These are phyloP conservation scores for Pitta sordida DNA, from an alignment of 2,113 vertebrate species.

Conservation along the genomic window DNA sequence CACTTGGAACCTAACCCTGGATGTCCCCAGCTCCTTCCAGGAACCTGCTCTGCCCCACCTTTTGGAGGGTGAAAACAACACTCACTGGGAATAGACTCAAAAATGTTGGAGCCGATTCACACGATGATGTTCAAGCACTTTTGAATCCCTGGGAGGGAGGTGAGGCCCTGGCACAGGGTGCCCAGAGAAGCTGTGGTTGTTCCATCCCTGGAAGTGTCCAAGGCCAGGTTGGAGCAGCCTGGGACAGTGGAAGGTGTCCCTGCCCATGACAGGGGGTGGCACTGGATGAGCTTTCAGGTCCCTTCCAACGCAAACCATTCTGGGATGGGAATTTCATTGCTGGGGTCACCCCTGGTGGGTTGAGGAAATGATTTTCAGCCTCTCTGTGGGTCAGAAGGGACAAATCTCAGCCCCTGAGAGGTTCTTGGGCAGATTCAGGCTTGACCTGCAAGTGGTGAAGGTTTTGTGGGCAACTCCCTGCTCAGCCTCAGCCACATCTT, in stretches of 20 bases:
- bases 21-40: not conserved
- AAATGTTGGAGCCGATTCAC: not conserved
- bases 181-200: not conserved
- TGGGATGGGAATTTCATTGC: not conserved
- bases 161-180: fast-evolving
- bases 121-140: not conserved
- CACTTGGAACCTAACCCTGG: not conserved
- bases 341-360: not conserved
- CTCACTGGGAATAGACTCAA: not conserved
- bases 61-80: not conserved
- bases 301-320: not conserved
- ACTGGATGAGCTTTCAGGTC: not conserved
- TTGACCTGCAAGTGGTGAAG: not conserved
- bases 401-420: not conserved
- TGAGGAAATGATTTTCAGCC: not conserved
- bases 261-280: fast-evolving
- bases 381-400: not conserved
- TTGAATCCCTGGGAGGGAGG: not conserved
- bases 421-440: not conserved
- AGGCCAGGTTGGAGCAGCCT: not conserved
- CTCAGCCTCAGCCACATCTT: not conserved
- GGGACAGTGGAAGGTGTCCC: fast-evolving
- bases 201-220: not conserved
- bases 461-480: not conserved
- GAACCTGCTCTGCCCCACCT: not conserved